Evolutionary conservation across 2,888 invertebrate species (phyloP).

Genomic region (Ariolimax columbianus): DNA sequence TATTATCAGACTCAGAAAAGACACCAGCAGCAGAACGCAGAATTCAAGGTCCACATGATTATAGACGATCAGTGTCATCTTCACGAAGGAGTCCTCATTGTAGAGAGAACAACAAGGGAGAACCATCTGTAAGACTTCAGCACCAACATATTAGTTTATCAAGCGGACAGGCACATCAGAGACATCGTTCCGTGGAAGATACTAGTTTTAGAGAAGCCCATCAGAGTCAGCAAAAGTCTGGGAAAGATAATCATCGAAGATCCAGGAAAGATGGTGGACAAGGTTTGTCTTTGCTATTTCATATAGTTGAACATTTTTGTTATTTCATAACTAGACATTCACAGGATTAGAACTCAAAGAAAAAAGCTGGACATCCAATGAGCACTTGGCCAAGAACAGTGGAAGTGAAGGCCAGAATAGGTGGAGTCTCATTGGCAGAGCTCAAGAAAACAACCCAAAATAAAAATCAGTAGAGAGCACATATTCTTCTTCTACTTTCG

Average conservation of each 20-base stretch:
- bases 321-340: no score
- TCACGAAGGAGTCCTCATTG: not conserved
- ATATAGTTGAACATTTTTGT: no score
- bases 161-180: not conserved
- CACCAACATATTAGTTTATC: not conserved
- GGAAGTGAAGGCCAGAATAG: no score
- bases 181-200: constrained; percentile 4
- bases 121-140: not conserved
- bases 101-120: not conserved
- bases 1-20: not conserved
- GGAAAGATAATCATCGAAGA: not conserved
- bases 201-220: not conserved
- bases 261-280: no score
- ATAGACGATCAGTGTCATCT: not conserved
- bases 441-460: no score
- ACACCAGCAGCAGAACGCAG: not conserved
- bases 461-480: no score
- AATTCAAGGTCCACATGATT: not conserved
- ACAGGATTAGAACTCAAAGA: no score
- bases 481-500: no score
- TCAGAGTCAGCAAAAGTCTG: not conserved
- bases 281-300: no score
- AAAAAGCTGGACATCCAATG: no score
- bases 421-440: no score
- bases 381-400: no score